These are phyloP conservation scores for Scylla paramamosain DNA, from an alignment of 1,140 invertebrate genomes.

Conservation along the genomic window DNA sequence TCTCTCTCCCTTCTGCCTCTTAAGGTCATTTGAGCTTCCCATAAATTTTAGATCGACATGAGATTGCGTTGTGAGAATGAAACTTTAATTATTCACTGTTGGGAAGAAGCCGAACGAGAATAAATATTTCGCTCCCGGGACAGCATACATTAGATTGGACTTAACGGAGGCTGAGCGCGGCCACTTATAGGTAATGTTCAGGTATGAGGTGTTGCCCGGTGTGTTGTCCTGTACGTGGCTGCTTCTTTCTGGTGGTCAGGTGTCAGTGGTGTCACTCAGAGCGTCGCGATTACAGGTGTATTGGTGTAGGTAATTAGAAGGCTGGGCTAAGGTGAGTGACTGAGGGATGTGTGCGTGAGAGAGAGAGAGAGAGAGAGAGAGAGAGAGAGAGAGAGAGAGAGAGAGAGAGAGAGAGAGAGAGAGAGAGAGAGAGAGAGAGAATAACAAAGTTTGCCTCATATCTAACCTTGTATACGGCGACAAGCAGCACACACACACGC, in stretches of 20 bases:
- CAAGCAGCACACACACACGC: background rate
- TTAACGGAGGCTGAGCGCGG: no score
- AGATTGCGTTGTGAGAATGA: conserved; percentile 4
- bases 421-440: background rate
- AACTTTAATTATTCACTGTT: conserved; percentile 7
- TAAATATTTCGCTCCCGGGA: background rate
- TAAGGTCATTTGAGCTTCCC: background rate
- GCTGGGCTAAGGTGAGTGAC: background rate
- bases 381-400: conserved; percentile 47
- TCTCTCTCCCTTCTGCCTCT: conserved; percentile 33
- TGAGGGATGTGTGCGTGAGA: background rate
- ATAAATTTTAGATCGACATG: background rate
- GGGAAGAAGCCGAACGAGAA: background rate
- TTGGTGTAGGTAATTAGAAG: no score
- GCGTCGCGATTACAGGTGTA: no score
- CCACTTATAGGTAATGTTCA: no score
- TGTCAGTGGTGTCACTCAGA: no score
- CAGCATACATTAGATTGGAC: background rate
- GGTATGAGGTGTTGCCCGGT: no score
- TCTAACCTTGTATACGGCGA: no score
- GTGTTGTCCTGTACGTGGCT: no score
- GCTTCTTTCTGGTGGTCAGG: no score
- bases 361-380: conserved; percentile 28
- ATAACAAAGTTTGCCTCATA: background rate
- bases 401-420: conserved; percentile 44